phyloP scores from a whole-genome alignment of 2,797 vertebrate species.

The Neosalanx taihuensis region DNA sequence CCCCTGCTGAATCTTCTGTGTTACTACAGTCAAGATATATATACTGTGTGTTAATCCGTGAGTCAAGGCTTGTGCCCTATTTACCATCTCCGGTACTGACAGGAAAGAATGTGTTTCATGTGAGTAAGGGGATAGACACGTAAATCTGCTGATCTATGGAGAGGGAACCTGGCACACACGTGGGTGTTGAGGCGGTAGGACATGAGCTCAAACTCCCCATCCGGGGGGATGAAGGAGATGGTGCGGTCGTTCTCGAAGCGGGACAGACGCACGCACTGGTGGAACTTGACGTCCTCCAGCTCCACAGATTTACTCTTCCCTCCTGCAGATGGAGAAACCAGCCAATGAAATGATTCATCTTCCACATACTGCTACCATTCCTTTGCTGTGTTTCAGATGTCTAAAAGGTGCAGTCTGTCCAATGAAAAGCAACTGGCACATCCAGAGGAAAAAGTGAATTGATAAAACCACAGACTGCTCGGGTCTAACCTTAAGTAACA shows the following conservation, averaged over 20 bases:
- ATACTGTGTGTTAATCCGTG: no score
- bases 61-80: background rate
- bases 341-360: background rate
- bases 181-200: constrained; percentile 82
- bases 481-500: background rate
- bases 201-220: constrained; percentile 84
- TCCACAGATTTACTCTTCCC: constrained; percentile 85
- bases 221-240: constrained; percentile 82
- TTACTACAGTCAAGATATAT: background rate
- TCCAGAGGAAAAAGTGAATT: background rate
- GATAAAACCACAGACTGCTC: background rate
- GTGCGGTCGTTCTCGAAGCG: constrained; percentile 83
- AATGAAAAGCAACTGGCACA: background rate
- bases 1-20: background rate
- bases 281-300: constrained; percentile 83
- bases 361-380: background rate
- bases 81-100: background rate
- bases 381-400: no score
- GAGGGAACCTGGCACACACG: constrained; percentile 51
- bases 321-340: constrained; percentile 50
- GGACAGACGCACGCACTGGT: constrained; percentile 82
- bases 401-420: background rate
- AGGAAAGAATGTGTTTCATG: background rate
- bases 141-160: background rate
- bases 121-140: background rate